Conservation (phyloP, 2,113 vertebrate species). For the Dasyurus viverrinus region DNA sequence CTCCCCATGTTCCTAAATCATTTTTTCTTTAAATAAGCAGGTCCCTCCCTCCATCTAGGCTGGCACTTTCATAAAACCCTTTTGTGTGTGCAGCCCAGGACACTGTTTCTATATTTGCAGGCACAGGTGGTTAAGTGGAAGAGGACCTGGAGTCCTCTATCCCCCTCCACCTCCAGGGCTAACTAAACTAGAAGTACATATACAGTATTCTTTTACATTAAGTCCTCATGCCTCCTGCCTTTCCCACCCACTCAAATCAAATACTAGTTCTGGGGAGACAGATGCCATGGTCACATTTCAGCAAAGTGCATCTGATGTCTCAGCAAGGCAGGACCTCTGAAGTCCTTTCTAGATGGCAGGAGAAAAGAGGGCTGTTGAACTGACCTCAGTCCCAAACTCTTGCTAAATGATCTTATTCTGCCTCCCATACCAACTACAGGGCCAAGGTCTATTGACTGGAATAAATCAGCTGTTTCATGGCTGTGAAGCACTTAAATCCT, state of each 20-base stretch:
- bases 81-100: not conserved
- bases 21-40: not conserved
- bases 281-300: not conserved
- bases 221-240: not conserved
- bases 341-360: not conserved
- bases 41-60: slow-evolving; percentile 7
- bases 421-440: not conserved
- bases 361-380: not conserved
- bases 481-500: slow-evolving; percentile 7
- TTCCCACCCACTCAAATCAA: not conserved
- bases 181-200: not conserved
- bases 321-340: not conserved
- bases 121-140: not conserved
- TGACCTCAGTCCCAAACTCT: not conserved
- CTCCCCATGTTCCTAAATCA: not conserved
- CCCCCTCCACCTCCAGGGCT: not conserved
- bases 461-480: not conserved
- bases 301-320: not conserved
- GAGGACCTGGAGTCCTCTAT: not conserved
- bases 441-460: not conserved
- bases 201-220: not conserved
- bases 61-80: not conserved
- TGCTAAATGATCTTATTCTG: not conserved
- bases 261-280: not conserved
- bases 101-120: not conserved